Percentiles rank a stretch among this genome's conserved stretches.
Evolutionary conservation across 2,797 vertebrate genomes (phyloP).

Genomic region (Clangula hyemalis): DNA sequence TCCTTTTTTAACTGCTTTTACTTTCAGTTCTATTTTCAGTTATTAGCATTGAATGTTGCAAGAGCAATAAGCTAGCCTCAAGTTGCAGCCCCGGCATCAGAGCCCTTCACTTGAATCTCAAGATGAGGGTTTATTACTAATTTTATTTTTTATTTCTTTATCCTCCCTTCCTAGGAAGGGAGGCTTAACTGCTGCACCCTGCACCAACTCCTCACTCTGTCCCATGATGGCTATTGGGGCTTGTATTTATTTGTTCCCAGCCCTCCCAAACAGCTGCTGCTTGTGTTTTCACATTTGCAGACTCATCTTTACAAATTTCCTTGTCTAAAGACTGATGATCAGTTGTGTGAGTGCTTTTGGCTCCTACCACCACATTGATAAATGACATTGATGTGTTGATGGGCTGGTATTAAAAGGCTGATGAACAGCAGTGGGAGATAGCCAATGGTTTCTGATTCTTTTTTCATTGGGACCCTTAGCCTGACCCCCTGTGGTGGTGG

Average conservation of each 20-base stretch:
- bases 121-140: neutral
- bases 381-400: neutral
- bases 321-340: neutral
- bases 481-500: neutral
- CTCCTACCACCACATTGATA: neutral
- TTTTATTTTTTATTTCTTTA: neutral
- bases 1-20: neutral
- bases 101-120: neutral
- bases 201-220: neutral
- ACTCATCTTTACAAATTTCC: neutral
- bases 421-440: neutral
- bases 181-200: neutral
- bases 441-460: neutral
- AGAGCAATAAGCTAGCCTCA: rapidly evolving
- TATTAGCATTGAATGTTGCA: neutral
- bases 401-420: neutral
- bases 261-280: neutral
- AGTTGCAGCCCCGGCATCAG: neutral
- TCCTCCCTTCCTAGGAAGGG: neutral
- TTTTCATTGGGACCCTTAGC: neutral
- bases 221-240: rapidly evolving
- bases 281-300: neutral
- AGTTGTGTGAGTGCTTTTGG: neutral
- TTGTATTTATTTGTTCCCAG: neutral
- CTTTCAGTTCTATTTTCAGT: constrained; percentile 1